Evolutionary conservation across 1,140 invertebrate species (phyloP).

Genomic region (Pseudomyrmex sp.): DNA sequence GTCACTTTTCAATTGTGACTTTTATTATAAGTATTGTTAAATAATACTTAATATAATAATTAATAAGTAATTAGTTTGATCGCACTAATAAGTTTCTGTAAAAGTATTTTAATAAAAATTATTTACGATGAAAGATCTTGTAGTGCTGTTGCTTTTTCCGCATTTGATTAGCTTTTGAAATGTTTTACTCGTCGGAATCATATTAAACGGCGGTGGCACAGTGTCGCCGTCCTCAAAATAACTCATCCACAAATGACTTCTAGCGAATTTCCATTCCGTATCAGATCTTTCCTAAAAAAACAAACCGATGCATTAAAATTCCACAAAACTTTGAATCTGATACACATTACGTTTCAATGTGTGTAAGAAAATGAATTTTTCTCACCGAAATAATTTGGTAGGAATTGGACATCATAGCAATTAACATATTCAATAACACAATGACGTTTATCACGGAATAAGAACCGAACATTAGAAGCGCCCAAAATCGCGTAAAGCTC

Average conservation of each 20-base stretch:
- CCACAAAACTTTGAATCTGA: not conserved
- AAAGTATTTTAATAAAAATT: slow-evolving; percentile 4
- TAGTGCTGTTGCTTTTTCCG: slow-evolving; percentile 83
- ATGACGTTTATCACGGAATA: slow-evolving; percentile 97
- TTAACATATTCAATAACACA: slow-evolving; percentile 96
- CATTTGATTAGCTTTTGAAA: slow-evolving; percentile 86
- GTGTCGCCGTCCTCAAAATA: slow-evolving; percentile 95
- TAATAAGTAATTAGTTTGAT: too few species aligned
- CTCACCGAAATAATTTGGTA: slow-evolving; percentile 95
- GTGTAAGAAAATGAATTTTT: slow-evolving; percentile 66
- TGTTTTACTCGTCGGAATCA: slow-evolving; percentile 91
- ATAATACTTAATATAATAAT: too few species aligned
- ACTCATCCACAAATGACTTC: slow-evolving; percentile 96
- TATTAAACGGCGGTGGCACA: slow-evolving; percentile 95
- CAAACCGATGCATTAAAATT: not conserved
- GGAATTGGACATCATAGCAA: slow-evolving; percentile 98
- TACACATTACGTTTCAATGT: too few species aligned
- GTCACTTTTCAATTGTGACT: too few species aligned
- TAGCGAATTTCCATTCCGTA: slow-evolving; percentile 96
- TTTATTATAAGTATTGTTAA: too few species aligned
- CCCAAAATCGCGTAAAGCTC: slow-evolving; percentile 95
- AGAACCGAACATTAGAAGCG: slow-evolving; percentile 94
- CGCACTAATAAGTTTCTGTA: too few species aligned
- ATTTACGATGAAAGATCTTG: slow-evolving; percentile 88
- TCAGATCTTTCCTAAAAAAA: slow-evolving; percentile 91